phyloP scores from a whole-genome alignment of 1,140 invertebrate genomes.

The Macrotrachela quadricornifera region DNA sequence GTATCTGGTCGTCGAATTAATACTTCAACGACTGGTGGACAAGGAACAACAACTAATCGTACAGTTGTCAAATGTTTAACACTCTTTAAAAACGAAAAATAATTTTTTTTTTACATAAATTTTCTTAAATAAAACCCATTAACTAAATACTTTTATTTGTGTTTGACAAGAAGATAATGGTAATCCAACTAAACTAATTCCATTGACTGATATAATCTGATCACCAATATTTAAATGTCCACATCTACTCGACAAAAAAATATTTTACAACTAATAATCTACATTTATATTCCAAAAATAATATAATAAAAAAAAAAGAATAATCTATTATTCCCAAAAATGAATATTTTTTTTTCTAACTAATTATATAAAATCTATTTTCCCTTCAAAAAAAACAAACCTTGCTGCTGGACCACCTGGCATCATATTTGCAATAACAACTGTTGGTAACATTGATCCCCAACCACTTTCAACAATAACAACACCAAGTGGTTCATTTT shows the following conservation, averaged over 20 bases:
- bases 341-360: too few species aligned
- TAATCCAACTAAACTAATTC: constrained; percentile 82
- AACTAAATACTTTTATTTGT: constrained; percentile 70
- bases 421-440: constrained; percentile 88
- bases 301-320: too few species aligned
- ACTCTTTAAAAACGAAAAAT: neutral
- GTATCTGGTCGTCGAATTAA: constrained; percentile 96
- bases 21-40: constrained; percentile 97
- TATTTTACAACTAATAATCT: neutral
- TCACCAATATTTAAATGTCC: constrained; percentile 96
- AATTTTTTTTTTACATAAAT: too few species aligned
- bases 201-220: constrained; percentile 98
- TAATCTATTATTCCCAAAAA: too few species aligned
- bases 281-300: too few species aligned
- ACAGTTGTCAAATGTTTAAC: constrained; percentile 79
- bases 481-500: constrained; percentile 87
- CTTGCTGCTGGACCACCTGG: constrained; percentile 82
- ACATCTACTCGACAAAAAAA: constrained; percentile 37
- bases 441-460: constrained; percentile 97
- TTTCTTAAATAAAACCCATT: too few species aligned
- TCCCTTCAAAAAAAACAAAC: constrained; percentile 40
- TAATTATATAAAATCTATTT: too few species aligned
- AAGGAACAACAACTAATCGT: constrained; percentile 91
- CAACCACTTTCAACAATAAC: constrained; percentile 98
- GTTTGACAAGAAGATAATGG: constrained; percentile 91